Evolutionary conservation across 1,140 invertebrate species (phyloP).

Genomic region (Drosophila eugracilis): DNA sequence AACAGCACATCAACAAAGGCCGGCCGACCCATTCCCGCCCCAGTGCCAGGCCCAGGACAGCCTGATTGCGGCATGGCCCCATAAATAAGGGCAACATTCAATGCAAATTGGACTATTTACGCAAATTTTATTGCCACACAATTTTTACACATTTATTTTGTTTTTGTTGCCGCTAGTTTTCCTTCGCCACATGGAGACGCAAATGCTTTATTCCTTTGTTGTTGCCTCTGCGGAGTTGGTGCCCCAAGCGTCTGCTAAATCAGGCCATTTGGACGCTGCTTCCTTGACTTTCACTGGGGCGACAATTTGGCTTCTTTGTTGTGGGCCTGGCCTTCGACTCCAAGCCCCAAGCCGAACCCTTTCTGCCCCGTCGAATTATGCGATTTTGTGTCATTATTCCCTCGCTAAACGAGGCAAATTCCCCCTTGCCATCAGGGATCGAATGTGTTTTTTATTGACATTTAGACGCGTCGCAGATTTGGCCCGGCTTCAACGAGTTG

Average conservation of each 20-base stretch:
- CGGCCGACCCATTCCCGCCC: conserved; percentile 19
- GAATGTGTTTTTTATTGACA: conserved; percentile 82
- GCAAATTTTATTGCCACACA: conserved; percentile 80
- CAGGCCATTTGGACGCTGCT: conserved; percentile 69
- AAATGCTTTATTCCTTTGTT: conserved; percentile 58
- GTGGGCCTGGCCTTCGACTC: conserved; percentile 8
- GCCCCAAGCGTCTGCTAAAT: conserved; percentile 74
- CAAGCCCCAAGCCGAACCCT: conserved; percentile 42
- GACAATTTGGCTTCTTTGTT: conserved; percentile 30
- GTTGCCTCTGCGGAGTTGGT: conserved; percentile 26
- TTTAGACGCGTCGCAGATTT: conserved; percentile 71
- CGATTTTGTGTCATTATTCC: conserved; percentile 81
- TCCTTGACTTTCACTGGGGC: conserved; percentile 51
- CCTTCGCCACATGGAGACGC: conserved; percentile 39
- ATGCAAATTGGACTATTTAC: conserved; percentile 83
- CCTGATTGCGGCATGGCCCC: conserved; percentile 58
- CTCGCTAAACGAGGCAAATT: conserved; percentile 71
- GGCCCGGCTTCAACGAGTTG: conserved; percentile 66
- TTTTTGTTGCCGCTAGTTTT: conserved; percentile 60
- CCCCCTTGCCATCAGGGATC: conserved; percentile 27
- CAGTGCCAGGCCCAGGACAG: conserved; percentile 11
- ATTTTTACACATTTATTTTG: conserved; percentile 78
- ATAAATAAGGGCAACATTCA: conserved; percentile 80
- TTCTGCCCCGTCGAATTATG: conserved; percentile 66
- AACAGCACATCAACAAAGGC: conserved; percentile 17